Base-by-base conservation (phyloP, 2,888 invertebrate genomes). In the Deilephila porcellus region DNA sequence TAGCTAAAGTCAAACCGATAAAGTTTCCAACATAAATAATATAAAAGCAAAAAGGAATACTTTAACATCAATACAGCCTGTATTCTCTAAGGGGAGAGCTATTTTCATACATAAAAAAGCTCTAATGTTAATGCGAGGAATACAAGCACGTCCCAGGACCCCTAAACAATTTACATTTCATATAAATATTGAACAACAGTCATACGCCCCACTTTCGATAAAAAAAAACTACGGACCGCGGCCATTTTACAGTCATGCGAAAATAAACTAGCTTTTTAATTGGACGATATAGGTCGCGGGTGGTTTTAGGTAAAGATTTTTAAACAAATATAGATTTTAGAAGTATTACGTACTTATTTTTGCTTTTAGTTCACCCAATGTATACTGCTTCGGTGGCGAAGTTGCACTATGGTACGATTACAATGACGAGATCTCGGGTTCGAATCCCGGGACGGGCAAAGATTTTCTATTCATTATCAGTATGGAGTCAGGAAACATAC, bases 91-190 rank as follows among this genome's bases (percentile, higher is more conserved):
- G 85, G 86, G 76, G 77, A 74, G 77, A 77, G 82, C 83, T 86
- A 85, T 86, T 86, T 86, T 84, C 82, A 79, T 86, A 85, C 81
- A 80, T 83, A 88, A 88, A 87, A 85, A 85, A 82, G 75, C 76
- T 79, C 78, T 75, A 83, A 81, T 75, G 75, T 81, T 80, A 81
- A 78, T 80, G 77, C 75, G 79, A 75, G 79, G 76, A 78, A 79
- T 76, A 76, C 79, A 79, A 79, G 76, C 79, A 79, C 80, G 83
- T 78, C 88, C 84, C 89, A 81, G 75, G 83, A 87, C 79, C 90
- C 90, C 89, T 77, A 83, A 81, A 86, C 89, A 90, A 91, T 90
- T 89, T 90, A 85, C 87, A 89, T 88, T 87, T 88, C 85, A 82
- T 86, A 88, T 89, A 86, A 90, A 90, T 90, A 88, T 87, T 90